Base-by-base conservation (phyloP, 2,888 invertebrate species). In the Dione juno region DNA sequence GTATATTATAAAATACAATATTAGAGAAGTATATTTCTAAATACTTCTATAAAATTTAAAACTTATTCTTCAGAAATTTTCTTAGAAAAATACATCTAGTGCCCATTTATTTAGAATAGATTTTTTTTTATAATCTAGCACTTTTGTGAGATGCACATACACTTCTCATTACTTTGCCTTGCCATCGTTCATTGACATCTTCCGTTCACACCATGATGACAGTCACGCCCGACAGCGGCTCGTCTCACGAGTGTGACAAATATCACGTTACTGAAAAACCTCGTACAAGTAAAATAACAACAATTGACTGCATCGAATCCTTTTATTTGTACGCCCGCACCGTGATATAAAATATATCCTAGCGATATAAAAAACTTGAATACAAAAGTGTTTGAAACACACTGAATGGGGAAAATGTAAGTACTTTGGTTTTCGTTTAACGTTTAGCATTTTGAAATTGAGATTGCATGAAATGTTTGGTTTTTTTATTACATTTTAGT, bases 171-270 rank as follows among this genome's bases (percentile, higher is more conserved):
- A 61, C 9, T 19, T 14, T 41, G 41, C 9, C n/a, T 45, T 11
- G 61, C 65, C 54, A 59, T 41, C 73, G 73, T 73, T 70, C 70
- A 69, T 72, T 68, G 74, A 74, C 74, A 69, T 61, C 65, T 64
- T 66, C 52, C 57, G 43, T 66, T 73, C 66, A 73, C 68, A 71
- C 70, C 71, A 68, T 68, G 64, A 67, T 68, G 68, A 68, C 66
- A 67, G 71, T 72, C 71, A 74, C 70, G 72, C 70, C 61, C 61
- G 67, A 69, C 64, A 43, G 66, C 66, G 45, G 58, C 13, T 45
- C 63, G 67, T 69, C 74, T 67, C 69, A 66, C 67, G 74, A 73
- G 72, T 70, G 67, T 58, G 71, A 69, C 70, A 71, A 68, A 73
- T 74, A 71, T 74, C 74, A 45, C 16, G 35, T 71, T 71, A 71